These are phyloP conservation scores for Strigamia maritima DNA, from an alignment of 2,888 invertebrate genomes.

Conservation along the genomic window DNA sequence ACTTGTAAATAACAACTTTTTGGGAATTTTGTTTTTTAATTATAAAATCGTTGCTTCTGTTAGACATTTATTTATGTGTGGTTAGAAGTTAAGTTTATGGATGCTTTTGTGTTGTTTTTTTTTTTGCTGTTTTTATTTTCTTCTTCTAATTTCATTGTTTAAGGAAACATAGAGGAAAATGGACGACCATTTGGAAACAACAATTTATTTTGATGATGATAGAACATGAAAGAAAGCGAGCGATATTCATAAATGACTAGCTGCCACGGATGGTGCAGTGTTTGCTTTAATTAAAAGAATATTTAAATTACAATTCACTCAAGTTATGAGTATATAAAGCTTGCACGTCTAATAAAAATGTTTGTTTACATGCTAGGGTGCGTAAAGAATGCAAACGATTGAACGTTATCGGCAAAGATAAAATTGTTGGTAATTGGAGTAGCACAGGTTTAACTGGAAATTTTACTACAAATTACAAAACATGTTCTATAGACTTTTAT, in stretches of 20 bases:
- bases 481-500: not conserved
- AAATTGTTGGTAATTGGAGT: not conserved
- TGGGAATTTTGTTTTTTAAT: too few relatives aligned
- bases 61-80: not conserved
- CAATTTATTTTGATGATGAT: not conserved
- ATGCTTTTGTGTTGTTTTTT: not conserved
- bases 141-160: not conserved
- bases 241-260: not conserved
- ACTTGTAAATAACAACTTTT: too few relatives aligned
- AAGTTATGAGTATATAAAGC: not conserved
- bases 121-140: not conserved
- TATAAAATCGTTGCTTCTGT: not conserved
- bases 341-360: not conserved
- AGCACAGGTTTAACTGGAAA: not conserved
- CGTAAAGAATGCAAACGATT: not conserved
- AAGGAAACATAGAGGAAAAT: not conserved
- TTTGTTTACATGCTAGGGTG: not conserved
- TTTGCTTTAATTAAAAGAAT: constrained; percentile 20
- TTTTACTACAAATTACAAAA: not conserved
- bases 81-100: not conserved
- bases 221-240: not conserved
- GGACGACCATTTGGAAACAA: not conserved
- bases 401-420: not conserved
- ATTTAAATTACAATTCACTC: constrained; percentile 5
- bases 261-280: not conserved